A percentile compares a stretch with the other conserved stretches of the same genome.
phyloP scores from a whole-genome alignment of 2,888 invertebrate genomes.

The Drosophila merina region DNA sequence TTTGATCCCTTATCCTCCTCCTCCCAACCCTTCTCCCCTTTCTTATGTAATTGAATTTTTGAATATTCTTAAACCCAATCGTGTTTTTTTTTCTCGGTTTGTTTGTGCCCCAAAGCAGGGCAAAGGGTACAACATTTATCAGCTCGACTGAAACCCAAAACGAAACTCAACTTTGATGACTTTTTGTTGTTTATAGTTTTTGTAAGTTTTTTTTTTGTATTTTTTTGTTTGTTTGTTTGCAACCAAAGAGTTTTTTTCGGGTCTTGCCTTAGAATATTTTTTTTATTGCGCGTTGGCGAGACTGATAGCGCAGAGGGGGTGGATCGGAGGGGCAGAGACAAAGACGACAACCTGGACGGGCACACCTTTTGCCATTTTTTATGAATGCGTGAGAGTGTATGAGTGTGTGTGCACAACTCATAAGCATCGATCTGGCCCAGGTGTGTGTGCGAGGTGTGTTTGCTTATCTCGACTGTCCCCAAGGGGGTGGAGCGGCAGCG shows the following conservation, averaged over 20 bases:
- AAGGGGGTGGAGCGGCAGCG: slow-evolving; percentile 11
- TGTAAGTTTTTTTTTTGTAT: slow-evolving; percentile 34
- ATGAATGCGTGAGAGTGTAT: slow-evolving; percentile 23
- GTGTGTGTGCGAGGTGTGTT: slow-evolving; percentile 49
- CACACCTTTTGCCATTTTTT: slow-evolving; percentile 54
- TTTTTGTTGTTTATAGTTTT: slow-evolving; percentile 54
- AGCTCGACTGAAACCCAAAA: slow-evolving; percentile 34
- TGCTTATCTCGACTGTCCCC: slow-evolving; percentile 45
- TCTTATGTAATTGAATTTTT: slow-evolving; percentile 37
- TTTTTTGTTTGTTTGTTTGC: slow-evolving; percentile 10
- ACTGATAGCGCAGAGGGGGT: slow-evolving; percentile 30
- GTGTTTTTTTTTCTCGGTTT: slow-evolving; percentile 18
- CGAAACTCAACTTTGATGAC: slow-evolving; percentile 48
- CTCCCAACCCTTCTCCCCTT: neutral
- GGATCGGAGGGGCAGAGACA: slow-evolving; percentile 3
- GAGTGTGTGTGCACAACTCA: slow-evolving; percentile 45
- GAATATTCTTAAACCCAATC: slow-evolving; percentile 42
- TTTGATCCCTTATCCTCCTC: neutral
- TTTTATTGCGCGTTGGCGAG: slow-evolving; percentile 66
- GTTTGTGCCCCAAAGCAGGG: neutral
- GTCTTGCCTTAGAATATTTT: slow-evolving; percentile 57
- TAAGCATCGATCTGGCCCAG: slow-evolving; percentile 55
- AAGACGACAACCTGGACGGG: slow-evolving; percentile 39
- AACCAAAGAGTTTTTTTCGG: slow-evolving; percentile 24
- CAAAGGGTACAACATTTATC: slow-evolving; percentile 50